These are phyloP conservation scores for Dryas iulia DNA, from an alignment of 1,140 invertebrate genomes.

Conservation along the genomic window DNA sequence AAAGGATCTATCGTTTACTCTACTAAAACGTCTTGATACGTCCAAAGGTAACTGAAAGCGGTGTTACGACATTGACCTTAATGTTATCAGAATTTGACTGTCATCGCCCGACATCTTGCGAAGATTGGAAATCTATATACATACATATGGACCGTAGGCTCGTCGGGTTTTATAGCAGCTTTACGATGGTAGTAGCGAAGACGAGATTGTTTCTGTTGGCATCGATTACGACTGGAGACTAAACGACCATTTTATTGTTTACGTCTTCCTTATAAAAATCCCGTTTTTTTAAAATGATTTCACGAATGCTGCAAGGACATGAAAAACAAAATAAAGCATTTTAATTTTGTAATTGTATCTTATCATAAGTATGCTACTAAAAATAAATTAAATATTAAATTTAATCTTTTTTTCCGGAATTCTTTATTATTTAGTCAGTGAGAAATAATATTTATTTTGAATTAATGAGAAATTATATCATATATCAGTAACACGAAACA, in stretches of 20 bases:
- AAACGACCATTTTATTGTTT: constrained; percentile 7
- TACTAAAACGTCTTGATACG: too few species aligned
- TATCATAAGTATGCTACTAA: too few species aligned
- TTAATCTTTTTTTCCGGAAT: too few species aligned
- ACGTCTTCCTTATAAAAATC: constrained; percentile 7
- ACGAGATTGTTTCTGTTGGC: constrained; percentile 6
- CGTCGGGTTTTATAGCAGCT: constrained; percentile 12
- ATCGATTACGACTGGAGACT: constrained; percentile 1
- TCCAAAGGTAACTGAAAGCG: background rate
- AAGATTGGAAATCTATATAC: constrained; percentile 10
- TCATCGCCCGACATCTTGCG: constrained; percentile 1
- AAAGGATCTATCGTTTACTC: too few species aligned
- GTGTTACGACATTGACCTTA: constrained; percentile 9
- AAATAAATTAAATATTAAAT: too few species aligned
- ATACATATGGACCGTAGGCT: constrained; percentile 2
- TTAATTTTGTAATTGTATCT: background rate
- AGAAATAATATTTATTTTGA: too few species aligned
- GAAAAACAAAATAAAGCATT: background rate
- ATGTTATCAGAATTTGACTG: constrained; percentile 6
- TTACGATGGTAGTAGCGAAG: constrained; percentile 8
- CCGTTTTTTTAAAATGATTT: background rate
- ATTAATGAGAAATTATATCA: too few species aligned
- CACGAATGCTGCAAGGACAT: background rate
- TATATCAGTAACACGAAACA: too few species aligned
- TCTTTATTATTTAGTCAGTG: too few species aligned